Evolutionary conservation across 92 coral and sea anemone species (phyloP), one percentile per base, ranked within the genome.

Genomic region (Zoanthus sociatus): DNA sequence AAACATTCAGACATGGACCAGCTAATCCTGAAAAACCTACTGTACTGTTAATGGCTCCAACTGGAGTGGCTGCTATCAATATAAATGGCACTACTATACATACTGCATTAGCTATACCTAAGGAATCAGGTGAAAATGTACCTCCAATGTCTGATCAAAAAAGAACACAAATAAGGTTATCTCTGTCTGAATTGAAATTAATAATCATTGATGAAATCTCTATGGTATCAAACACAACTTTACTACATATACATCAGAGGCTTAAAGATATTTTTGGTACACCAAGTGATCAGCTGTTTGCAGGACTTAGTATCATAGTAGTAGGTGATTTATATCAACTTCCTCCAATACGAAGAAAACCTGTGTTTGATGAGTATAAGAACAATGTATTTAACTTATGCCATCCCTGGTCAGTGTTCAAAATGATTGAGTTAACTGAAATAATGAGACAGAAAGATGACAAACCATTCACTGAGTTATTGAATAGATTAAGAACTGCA

Each of bases 341-440:
- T 37, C 42, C 42, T 37, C 42, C 42, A 37, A 37, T 37, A 37
- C 42, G 42, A 37, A 37, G 42, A 37, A 37, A 37, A 37, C 42
- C 42, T 37, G 42, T 56, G 64, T 56, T 56, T 56, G 64, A 56
- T 56, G 64, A 56, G 64, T 56, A 56, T 56, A 56, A 56, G 64
- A 56, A 56, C 64, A 56, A 56, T 56, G 64, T 56, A 56, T 56
- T 56, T 56, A 56, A 56, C 64, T 56, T 56, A 56, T 56, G 64
- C 64, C 64, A 56, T 56, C 64, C 64, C 64, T 56, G 64, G 64
- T 56, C 64, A 56, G 64, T 56, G 64, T 56, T 56, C 64, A 56
- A 56, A 56, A 56, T 56, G 64, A 56, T 56, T 56, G 64, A 56
- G 64, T 56, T 56, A 56, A 56, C 64, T 56, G 64, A 56, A 56